These are phyloP conservation scores for Conomelus anceps DNA, from an alignment of 2,888 invertebrate species.

Conservation along the genomic window DNA sequence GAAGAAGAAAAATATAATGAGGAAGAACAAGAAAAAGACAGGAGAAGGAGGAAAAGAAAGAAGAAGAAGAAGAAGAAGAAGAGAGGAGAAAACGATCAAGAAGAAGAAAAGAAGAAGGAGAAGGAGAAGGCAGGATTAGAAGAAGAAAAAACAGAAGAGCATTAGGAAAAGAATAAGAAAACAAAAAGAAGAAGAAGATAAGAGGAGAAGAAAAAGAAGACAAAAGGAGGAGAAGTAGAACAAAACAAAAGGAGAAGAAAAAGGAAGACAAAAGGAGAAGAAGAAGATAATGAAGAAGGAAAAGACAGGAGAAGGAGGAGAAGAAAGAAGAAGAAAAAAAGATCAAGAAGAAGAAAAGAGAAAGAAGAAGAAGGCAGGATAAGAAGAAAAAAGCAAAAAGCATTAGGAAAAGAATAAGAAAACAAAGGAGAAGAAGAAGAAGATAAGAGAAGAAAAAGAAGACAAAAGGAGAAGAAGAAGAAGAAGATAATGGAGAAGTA, in stretches of 20 bases:
- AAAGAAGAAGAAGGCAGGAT: too few relatives aligned
- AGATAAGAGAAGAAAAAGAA: background rate
- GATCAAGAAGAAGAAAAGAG: too few relatives aligned
- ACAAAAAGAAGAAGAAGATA: background rate
- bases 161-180: background rate
- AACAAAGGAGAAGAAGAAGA: background rate
- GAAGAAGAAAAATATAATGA: too few relatives aligned
- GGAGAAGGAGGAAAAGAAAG: background rate
- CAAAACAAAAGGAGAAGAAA: too few relatives aligned
- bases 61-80: background rate
- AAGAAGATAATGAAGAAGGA: too few relatives aligned
- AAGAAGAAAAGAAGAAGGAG: background rate
- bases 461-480: background rate
- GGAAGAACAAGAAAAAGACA: too few relatives aligned
- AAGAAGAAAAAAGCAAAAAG: background rate
- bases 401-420: background rate
- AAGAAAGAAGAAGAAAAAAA: too few relatives aligned
- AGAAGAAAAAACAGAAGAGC: background rate
- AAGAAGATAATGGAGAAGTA: background rate
- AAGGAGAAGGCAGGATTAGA: background rate
- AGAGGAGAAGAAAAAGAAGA: background rate
- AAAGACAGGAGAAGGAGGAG: too few relatives aligned
- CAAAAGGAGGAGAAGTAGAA: background rate
- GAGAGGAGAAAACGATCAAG: background rate
- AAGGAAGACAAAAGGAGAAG: too few relatives aligned